A percentile compares a stretch with the other conserved stretches of the same genome.
Conservation (phyloP, 2,113 vertebrate genomes). For the Cyanistes caeruleus region DNA sequence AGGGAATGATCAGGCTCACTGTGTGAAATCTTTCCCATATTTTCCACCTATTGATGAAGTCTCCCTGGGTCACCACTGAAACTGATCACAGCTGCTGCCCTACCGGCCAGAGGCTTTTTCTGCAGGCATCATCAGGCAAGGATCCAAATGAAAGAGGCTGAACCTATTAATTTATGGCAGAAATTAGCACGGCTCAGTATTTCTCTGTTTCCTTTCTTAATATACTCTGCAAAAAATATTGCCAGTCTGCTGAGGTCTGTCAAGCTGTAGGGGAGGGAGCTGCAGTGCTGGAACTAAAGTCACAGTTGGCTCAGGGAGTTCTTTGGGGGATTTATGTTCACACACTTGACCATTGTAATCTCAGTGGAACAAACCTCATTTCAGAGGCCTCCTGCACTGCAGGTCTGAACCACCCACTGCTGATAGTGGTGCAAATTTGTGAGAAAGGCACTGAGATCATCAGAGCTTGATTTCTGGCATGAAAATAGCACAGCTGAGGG, state of each 20-base stretch:
- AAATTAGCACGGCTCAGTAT: background rate
- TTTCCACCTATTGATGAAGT: background rate
- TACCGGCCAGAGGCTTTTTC: background rate
- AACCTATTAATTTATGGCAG: background rate
- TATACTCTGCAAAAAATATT: background rate
- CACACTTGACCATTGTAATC: accelerated
- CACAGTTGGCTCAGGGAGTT: background rate
- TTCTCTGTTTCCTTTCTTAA: background rate
- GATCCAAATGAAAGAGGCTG: background rate
- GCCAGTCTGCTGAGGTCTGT: background rate
- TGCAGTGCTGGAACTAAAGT: background rate
- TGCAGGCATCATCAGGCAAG: background rate
- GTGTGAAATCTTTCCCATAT: background rate
- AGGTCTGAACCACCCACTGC: accelerated
- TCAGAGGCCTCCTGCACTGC: background rate
- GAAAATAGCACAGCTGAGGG: background rate
- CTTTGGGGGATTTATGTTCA: background rate
- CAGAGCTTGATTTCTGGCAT: background rate
- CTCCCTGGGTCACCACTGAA: background rate
- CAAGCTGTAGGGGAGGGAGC: background rate
- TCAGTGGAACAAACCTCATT: background rate
- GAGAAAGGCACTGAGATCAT: background rate
- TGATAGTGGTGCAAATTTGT: background rate
- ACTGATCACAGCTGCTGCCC: background rate
- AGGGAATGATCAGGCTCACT: background rate